Conservation (phyloP, 2,797 vertebrate species). For the Tinamus major region DNA sequence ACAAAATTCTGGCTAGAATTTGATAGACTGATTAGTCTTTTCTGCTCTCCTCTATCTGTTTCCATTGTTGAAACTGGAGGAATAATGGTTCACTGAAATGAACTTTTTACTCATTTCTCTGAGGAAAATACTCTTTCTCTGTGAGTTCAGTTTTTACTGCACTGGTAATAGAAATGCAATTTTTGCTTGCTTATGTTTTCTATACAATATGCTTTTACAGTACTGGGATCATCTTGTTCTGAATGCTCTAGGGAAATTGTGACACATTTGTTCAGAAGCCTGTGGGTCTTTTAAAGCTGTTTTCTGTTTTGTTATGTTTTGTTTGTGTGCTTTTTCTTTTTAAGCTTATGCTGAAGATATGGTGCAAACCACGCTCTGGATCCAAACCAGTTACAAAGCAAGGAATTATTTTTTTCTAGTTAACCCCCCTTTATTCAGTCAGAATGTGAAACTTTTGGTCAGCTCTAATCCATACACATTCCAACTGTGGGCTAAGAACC, state of each 20-base stretch:
- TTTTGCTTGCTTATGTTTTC: constrained; percentile 27
- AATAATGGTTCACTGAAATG: neutral
- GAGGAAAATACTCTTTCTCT: neutral
- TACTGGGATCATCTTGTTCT: neutral
- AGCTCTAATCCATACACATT: neutral
- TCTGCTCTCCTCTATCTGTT: neutral
- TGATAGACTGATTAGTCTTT: neutral
- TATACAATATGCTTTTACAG: neutral
- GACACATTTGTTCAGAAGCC: constrained; percentile 33
- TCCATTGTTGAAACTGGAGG: neutral
- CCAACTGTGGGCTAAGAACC: neutral
- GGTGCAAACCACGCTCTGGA: neutral
- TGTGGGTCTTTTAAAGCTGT: constrained; percentile 9
- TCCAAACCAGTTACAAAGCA: neutral
- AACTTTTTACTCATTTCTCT: neutral
- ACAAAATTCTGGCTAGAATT: neutral
- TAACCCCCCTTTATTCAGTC: neutral
- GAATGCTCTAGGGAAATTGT: constrained; percentile 11
- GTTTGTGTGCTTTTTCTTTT: neutral
- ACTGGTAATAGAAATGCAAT: constrained; percentile 9
- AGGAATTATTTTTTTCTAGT: neutral
- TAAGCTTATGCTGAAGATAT: constrained; percentile 13
- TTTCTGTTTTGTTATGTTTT: constrained; percentile 41
- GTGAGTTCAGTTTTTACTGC: neutral
- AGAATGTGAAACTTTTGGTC: neutral